phyloP scores from a whole-genome alignment of 1,140 invertebrate genomes.

The Eupristina koningsbergeri region DNA sequence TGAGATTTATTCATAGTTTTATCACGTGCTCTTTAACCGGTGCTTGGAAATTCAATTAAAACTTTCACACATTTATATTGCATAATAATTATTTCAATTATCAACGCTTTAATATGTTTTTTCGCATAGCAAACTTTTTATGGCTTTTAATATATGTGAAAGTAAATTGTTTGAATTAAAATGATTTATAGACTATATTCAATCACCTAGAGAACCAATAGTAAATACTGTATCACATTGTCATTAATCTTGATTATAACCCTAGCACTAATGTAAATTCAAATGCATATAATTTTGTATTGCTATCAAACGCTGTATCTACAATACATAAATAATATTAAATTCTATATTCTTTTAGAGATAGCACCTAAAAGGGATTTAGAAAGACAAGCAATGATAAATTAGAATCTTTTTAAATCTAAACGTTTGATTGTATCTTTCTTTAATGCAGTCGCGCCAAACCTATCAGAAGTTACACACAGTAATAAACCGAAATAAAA shows the following conservation, averaged over 20 bases:
- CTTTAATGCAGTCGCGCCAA: background rate
- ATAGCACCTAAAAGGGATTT: background rate
- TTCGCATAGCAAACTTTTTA: background rate
- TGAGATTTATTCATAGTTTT: too few species aligned
- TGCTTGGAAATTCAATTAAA: too few species aligned
- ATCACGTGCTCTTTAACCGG: too few species aligned
- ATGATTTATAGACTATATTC: background rate
- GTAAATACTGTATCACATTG: background rate
- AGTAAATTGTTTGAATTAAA: background rate
- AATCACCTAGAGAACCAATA: background rate
- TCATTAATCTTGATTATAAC: background rate
- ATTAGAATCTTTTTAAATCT: slow-evolving; percentile 3
- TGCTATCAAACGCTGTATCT: background rate
- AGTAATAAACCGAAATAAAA: too few species aligned
- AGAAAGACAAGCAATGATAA: background rate
- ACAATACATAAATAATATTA: background rate
- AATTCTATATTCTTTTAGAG: too few species aligned
- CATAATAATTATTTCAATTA: too few species aligned
- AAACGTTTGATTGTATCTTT: background rate
- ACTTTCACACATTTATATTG: too few species aligned
- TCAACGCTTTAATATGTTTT: too few species aligned
- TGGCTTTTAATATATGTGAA: background rate
- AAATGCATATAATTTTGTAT: background rate
- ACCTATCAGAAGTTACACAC: background rate
- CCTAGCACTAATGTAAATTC: background rate